phyloP scores from a whole-genome alignment of 2,797 vertebrate genomes.

The Karalla daura region DNA sequence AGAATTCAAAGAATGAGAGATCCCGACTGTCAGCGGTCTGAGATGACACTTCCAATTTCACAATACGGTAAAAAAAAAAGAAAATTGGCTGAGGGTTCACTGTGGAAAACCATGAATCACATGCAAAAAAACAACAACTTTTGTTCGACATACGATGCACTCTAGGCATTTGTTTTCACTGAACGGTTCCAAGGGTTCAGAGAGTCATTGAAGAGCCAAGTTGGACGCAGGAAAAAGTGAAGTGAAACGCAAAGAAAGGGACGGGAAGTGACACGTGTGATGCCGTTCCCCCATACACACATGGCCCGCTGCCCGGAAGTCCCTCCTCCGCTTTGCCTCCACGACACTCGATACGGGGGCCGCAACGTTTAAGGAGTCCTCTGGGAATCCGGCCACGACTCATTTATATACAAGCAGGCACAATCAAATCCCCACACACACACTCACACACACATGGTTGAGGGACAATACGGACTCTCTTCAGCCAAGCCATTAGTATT shows the following conservation, averaged over 20 bases:
- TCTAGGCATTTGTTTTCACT: too few species aligned
- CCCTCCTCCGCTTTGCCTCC: slow-evolving; percentile 24
- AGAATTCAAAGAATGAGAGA: background rate
- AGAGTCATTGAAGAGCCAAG: slow-evolving; percentile 1
- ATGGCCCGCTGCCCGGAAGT: slow-evolving; percentile 40
- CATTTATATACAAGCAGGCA: slow-evolving; percentile 44
- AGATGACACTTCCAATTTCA: background rate
- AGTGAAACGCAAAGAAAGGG: slow-evolving; percentile 5
- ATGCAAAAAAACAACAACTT: slow-evolving; percentile 1
- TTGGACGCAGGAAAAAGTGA: slow-evolving; percentile 1
- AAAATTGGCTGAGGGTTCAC: background rate
- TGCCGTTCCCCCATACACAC: slow-evolving; percentile 14
- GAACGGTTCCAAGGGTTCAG: too few species aligned
- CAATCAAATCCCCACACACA: slow-evolving; percentile 22
- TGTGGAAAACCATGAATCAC: background rate
- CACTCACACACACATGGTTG: slow-evolving; percentile 21
- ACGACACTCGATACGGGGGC: slow-evolving; percentile 36
- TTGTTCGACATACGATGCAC: too few species aligned
- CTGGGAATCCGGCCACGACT: slow-evolving; percentile 65
- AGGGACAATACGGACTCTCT: slow-evolving; percentile 47
- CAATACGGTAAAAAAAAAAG: too few species aligned
- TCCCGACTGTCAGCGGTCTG: background rate
- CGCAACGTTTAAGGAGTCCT: slow-evolving; percentile 41
- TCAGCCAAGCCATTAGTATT: slow-evolving; percentile 67
- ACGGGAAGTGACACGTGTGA: slow-evolving; percentile 58